phyloP scores from a whole-genome alignment of 2,113 vertebrate species.

The Tyto alba region DNA sequence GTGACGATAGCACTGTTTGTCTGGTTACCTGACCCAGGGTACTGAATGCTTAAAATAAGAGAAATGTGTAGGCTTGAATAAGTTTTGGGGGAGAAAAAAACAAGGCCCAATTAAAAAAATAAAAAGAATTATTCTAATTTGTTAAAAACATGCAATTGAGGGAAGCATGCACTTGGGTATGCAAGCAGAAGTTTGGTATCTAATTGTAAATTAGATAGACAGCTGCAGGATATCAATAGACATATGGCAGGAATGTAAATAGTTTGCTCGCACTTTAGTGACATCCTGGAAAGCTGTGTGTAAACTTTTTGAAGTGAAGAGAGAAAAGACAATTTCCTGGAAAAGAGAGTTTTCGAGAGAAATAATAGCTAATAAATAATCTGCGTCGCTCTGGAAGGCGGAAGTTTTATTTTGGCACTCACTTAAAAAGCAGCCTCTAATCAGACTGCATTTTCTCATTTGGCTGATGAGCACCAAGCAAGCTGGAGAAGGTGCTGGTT shows the following conservation, averaged over 20 bases:
- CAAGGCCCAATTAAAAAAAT: not conserved
- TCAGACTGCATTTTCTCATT: not conserved
- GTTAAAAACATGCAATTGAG: not conserved
- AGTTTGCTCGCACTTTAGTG: conserved; percentile 37
- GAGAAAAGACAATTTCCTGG: not conserved
- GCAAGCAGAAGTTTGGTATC: conserved; percentile 24
- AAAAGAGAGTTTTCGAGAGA: not conserved
- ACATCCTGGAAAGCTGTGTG: conserved; percentile 46
- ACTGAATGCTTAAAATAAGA: not conserved
- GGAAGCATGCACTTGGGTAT: conserved; percentile 14
- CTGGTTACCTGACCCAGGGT: not conserved
- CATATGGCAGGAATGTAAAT: conserved; percentile 50
- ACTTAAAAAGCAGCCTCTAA: not conserved
- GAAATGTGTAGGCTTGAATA: not conserved
- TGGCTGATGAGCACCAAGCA: not conserved
- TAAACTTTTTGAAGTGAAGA: conserved; percentile 43
- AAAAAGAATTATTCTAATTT: not conserved
- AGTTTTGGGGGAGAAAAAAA: not conserved
- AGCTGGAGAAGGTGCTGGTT: not conserved
- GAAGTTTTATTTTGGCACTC: not conserved
- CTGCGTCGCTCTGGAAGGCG: not conserved
- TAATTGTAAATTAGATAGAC: conserved; percentile 34
- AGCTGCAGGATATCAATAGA: conserved; percentile 19
- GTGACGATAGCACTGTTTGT: not conserved
- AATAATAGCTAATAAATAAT: conserved; percentile 18